These are phyloP conservation scores for Magallana nippona DNA, from an alignment of 2,888 invertebrate species.

Conservation along the genomic window DNA sequence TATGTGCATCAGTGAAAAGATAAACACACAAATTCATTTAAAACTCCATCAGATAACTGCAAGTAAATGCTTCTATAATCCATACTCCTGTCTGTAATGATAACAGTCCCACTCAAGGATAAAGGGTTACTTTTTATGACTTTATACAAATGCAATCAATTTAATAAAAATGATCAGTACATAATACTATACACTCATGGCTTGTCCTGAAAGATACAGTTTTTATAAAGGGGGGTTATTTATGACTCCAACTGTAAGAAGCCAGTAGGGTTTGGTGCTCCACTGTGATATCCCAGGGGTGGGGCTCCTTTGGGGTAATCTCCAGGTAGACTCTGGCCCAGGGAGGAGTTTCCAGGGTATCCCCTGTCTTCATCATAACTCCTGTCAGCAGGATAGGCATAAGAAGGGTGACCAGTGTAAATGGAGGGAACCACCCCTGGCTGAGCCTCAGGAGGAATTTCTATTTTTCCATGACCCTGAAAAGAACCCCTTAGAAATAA, in stretches of 20 bases:
- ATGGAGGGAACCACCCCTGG: conserved; percentile 75
- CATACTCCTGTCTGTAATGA: too few species aligned
- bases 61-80: too few species aligned
- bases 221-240: background rate
- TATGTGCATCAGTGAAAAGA: too few species aligned
- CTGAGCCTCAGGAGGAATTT: conserved; percentile 73
- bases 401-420: conserved; percentile 79
- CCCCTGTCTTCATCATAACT: conserved; percentile 73
- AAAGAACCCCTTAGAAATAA: too few species aligned
- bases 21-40: too few species aligned
- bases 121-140: background rate
- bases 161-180: conserved; percentile 6
- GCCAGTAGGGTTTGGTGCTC: conserved; percentile 75
- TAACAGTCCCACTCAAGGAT: background rate
- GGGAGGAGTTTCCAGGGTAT: conserved; percentile 73
- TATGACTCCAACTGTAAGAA: conserved; percentile 66
- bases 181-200: background rate
- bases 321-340: conserved; percentile 56
- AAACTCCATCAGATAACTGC: too few species aligned
- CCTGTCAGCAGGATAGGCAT: conserved; percentile 76
- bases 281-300: conserved; percentile 74
- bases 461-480: conserved; percentile 76
- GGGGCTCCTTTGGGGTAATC: conserved; percentile 77
- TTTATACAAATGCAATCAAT: conserved; percentile 15
- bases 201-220: background rate